phyloP scores from a whole-genome alignment of 2,797 vertebrate species.

The Nyctibius grandis region DNA sequence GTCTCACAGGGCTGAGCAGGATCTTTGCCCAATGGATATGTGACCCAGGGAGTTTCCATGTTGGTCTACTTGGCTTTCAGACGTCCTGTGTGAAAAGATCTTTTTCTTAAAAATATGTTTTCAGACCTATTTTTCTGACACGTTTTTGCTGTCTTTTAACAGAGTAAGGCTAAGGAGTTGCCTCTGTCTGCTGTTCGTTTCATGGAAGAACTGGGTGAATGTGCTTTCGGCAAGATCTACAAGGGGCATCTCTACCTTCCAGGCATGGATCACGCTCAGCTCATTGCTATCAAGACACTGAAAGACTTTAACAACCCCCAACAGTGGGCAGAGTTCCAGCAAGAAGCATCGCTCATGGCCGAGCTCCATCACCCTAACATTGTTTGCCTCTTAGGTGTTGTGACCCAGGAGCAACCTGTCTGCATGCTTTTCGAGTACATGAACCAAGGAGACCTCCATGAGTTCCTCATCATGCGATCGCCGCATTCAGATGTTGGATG shows the following conservation, averaged over 20 bases:
- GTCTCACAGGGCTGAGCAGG: background rate
- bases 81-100: fast-evolving
- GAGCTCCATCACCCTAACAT: slow-evolving; percentile 95
- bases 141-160: background rate
- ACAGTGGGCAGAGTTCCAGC: slow-evolving; percentile 95
- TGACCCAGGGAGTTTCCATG: background rate
- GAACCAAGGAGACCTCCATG: slow-evolving; percentile 94
- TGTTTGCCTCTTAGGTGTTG: slow-evolving; percentile 91
- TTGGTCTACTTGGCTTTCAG: background rate
- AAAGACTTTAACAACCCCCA: slow-evolving; percentile 90
- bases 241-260: slow-evolving; percentile 97
- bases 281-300: slow-evolving; percentile 95
- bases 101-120: fast-evolving
- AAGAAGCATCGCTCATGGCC: slow-evolving; percentile 88
- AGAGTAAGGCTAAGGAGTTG: slow-evolving; percentile 96
- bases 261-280: slow-evolving; percentile 95
- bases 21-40: fast-evolving
- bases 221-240: slow-evolving; percentile 93
- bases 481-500: slow-evolving; percentile 96
- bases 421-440: slow-evolving; percentile 96
- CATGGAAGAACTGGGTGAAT: slow-evolving; percentile 97
- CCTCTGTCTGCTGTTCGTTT: slow-evolving; percentile 95
- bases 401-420: slow-evolving; percentile 94
- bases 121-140: background rate
- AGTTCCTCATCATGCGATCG: slow-evolving; percentile 98